Base-by-base conservation (phyloP, 1,140 invertebrate species). In the Drosophila cardini region DNA sequence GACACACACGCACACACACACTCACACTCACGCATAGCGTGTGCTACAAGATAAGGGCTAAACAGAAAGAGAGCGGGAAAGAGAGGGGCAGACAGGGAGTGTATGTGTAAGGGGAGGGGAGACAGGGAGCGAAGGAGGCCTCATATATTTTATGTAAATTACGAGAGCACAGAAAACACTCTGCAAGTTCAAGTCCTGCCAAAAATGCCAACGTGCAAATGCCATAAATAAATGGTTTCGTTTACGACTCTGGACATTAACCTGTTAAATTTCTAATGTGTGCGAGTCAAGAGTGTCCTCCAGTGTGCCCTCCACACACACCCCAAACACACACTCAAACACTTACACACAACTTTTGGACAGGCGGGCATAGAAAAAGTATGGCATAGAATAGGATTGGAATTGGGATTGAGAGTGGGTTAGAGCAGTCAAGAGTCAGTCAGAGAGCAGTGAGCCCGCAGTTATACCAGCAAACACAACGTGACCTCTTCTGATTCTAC, bases 241-340 rank as follows among this genome's bases (percentile, higher is more conserved):
- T 89, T 89, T 89, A 89, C 84, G 85, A 89, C 85, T 89, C 89
- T 89, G 85, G 84, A 90, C 84, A 89, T 89, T 89, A 89, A 89
- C 84, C 84, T 89, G 84, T 89, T 89, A 89, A 89, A 89, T 89
- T 90, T 90, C 80, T 89, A 87, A 87, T 87, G 84, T 90, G 84
- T 84, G 70, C 70, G 58, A 77, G 82, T 80, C 81, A 71, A 73
- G 60, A 78, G 61, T 72, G 65, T 69, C 65, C 62, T 76, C 43
- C 43, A 58, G 40, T 13, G 43, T 16, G 11, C 56, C 26, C 7
- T 8, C 21, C 13, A 15, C 26, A 16, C 36, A 8, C n/a, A 40
- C 0, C 48, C 40, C 11, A 9, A 34, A 10, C 26, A 2, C 36
- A 30, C 16, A 46, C 16, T n/a, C n/a, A 53, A 55, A 52, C 36